phyloP scores from a whole-genome alignment of 2,888 invertebrate genomes.

The Trissolcus brochymenae region DNA sequence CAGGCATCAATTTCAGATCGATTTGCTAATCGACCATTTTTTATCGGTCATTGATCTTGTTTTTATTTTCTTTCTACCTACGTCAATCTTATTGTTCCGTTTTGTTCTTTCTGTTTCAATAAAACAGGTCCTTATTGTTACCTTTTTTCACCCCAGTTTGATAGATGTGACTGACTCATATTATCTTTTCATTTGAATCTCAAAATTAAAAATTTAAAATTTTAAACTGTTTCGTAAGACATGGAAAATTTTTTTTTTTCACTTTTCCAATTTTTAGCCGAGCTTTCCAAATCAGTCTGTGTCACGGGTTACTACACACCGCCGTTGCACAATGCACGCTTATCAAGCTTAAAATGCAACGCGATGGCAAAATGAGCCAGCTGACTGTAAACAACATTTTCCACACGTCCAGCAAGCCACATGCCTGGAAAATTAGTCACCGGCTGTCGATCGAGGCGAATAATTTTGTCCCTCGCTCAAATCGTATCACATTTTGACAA shows the following conservation, averaged over 20 bases:
- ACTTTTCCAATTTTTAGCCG: background rate
- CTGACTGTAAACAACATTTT: conserved; percentile 65
- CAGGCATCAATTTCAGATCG: background rate
- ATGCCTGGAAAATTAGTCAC: no score
- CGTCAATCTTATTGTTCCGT: no score
- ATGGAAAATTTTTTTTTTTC: background rate
- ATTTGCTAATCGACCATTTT: conserved; percentile 8
- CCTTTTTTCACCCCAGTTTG: background rate
- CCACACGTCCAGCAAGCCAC: conserved; percentile 27
- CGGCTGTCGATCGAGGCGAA: no score
- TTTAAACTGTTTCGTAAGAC: no score
- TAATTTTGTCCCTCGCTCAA: no score
- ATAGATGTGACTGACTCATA: no score
- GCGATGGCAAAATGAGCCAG: conserved; percentile 62
- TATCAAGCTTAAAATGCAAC: conserved; percentile 53
- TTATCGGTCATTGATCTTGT: conserved; percentile 33
- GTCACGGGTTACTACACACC: conserved; percentile 49
- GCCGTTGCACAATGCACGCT: conserved; percentile 47
- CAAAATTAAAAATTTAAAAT: background rate
- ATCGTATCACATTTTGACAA: no score
- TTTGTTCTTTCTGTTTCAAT: no score
- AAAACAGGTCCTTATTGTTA: no score
- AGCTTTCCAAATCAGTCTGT: conserved; percentile 18
- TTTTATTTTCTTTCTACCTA: conserved; percentile 5
- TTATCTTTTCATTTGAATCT: no score